A percentile compares a stretch with the other conserved stretches of the same genome.
These are phyloP conservation scores for Rhyzopertha dominica DNA, from an alignment of 1,140 invertebrate species.

Conservation along the genomic window DNA sequence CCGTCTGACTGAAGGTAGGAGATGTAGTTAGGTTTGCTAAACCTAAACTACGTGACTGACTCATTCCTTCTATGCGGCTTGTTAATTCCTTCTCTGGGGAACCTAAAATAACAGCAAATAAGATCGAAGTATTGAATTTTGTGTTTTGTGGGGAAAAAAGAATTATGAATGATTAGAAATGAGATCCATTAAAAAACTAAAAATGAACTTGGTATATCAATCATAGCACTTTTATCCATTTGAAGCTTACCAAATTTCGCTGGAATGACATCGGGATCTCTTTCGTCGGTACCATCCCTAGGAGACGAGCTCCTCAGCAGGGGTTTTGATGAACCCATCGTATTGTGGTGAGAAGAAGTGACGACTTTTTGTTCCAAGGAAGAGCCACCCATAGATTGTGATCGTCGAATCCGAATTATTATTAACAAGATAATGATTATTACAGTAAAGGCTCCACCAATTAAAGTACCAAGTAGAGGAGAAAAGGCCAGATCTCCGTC, in stretches of 20 bases:
- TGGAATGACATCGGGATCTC: conserved; percentile 68
- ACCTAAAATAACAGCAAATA: too few species aligned
- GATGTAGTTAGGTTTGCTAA: too few species aligned
- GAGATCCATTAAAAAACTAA: too few species aligned
- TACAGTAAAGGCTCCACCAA: conserved; percentile 52
- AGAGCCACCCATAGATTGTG: conserved; percentile 29
- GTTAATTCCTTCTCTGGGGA: too few species aligned
- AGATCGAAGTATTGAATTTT: too few species aligned
- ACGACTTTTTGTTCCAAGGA: conserved; percentile 29
- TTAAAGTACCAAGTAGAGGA: conserved; percentile 51
- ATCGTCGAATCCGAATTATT: conserved; percentile 48
- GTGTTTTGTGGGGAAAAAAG: too few species aligned
- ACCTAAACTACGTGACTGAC: too few species aligned
- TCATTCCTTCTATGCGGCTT: too few species aligned
- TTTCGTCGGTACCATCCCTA: conserved; percentile 54
- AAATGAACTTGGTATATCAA: too few species aligned
- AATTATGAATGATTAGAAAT: too few species aligned
- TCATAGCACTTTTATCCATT: too few species aligned
- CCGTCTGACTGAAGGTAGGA: too few species aligned
- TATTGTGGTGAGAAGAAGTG: conserved; percentile 27
- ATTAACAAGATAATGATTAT: conserved; percentile 51
- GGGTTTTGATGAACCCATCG: conserved; percentile 42
- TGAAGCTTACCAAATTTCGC: conserved; percentile 60
- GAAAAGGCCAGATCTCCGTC: conserved; percentile 52
- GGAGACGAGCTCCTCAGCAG: conserved; percentile 44